A percentile compares a stretch with the other conserved stretches of the same genome.
phyloP scores from a whole-genome alignment of 1,140 invertebrate species.

The Helicoverpa zea region DNA sequence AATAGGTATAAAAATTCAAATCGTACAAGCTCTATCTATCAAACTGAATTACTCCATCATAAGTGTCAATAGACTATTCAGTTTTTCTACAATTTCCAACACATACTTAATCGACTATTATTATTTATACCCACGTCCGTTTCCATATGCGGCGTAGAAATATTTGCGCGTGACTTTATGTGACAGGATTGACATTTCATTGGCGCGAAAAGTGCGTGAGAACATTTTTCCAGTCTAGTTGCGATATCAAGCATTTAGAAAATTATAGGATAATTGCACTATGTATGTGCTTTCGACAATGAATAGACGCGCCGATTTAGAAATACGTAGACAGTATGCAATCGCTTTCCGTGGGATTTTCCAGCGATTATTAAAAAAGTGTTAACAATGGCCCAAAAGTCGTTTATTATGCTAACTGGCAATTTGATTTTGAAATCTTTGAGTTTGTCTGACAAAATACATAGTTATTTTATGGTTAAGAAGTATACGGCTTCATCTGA shows the following conservation, averaged over 20 bases:
- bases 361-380: too few species aligned
- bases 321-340: not conserved
- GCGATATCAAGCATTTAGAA: constrained; percentile 3
- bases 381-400: too few species aligned
- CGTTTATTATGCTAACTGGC: too few species aligned
- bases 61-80: not conserved
- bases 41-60: not conserved
- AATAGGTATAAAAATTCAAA: too few species aligned
- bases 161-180: not conserved
- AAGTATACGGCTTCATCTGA: too few species aligned
- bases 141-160: constrained; percentile 17
- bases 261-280: constrained; percentile 23
- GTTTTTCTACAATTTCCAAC: not conserved
- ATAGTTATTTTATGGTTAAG: too few species aligned
- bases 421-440: too few species aligned
- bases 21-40: not conserved
- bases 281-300: not conserved
- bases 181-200: constrained; percentile 25
- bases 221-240: constrained; percentile 23
- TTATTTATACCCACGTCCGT: constrained; percentile 17
- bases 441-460: too few species aligned
- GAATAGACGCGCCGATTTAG: not conserved
- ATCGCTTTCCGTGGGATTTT: too few species aligned
- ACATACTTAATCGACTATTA: constrained; percentile 16
- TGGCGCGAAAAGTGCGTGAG: constrained; percentile 19